These are phyloP conservation scores for Capromys pilorides DNA, from an alignment of 2,797 vertebrate genomes.

Conservation along the genomic window DNA sequence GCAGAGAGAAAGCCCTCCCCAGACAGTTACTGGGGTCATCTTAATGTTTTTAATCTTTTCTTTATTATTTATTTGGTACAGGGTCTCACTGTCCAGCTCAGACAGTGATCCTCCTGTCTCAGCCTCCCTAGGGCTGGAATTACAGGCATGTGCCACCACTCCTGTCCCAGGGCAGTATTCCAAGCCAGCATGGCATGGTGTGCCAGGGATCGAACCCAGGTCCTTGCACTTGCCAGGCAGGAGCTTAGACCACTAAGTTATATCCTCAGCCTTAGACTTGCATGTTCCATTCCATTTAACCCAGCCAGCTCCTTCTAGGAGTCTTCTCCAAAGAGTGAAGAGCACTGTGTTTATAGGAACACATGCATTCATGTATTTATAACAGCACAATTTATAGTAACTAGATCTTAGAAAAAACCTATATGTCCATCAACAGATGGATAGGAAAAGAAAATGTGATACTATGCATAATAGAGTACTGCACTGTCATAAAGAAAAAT, in stretches of 20 bases:
- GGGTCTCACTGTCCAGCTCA: too few relatives aligned
- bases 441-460: background rate
- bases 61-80: too few relatives aligned
- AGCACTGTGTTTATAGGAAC: background rate
- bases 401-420: background rate
- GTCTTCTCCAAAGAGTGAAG: background rate
- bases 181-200: too few relatives aligned
- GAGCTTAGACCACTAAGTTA: too few relatives aligned
- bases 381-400: background rate
- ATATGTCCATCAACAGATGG: background rate
- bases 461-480: background rate
- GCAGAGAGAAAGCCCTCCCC: background rate
- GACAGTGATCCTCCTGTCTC: too few relatives aligned
- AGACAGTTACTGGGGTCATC: background rate
- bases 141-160: too few relatives aligned
- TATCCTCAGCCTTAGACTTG: background rate
- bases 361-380: background rate
- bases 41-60: background rate
- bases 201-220: too few relatives aligned
- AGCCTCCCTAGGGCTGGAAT: too few relatives aligned
- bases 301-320: background rate
- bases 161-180: too few relatives aligned
- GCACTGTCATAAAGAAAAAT: background rate
- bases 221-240: too few relatives aligned
- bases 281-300: background rate